Evolutionary conservation across 1,140 invertebrate genomes (phyloP).

Genomic region (Drosophila repletoides): DNA sequence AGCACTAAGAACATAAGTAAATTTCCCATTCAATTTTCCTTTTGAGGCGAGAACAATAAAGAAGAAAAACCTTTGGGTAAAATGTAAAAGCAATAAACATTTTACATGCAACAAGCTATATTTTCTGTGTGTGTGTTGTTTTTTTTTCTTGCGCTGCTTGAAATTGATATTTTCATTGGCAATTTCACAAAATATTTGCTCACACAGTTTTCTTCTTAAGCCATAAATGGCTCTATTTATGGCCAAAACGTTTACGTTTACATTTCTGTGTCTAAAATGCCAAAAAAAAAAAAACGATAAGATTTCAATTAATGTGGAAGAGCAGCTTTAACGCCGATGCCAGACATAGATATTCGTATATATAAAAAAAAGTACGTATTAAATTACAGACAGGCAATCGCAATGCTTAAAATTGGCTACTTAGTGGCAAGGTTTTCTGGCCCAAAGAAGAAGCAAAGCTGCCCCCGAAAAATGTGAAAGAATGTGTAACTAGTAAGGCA

Average conservation of each 20-base stretch:
- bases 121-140: too few species aligned
- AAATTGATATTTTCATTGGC: slow-evolving; percentile 34
- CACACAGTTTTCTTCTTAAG: slow-evolving; percentile 11
- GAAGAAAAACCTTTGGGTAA: too few species aligned
- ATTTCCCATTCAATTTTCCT: too few species aligned
- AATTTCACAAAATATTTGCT: slow-evolving; percentile 2
- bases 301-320: slow-evolving; percentile 55
- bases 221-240: slow-evolving; percentile 30
- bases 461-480: too few species aligned
- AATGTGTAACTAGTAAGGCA: too few species aligned
- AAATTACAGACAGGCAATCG: slow-evolving; percentile 25
- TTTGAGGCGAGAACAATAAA: too few species aligned
- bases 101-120: too few species aligned
- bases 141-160: background rate
- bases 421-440: slow-evolving; percentile 3
- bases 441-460: too few species aligned
- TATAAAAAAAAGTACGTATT: slow-evolving; percentile 16
- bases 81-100: too few species aligned
- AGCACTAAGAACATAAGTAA: too few species aligned
- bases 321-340: slow-evolving; percentile 23
- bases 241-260: slow-evolving; percentile 23
- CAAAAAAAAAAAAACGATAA: slow-evolving; percentile 40
- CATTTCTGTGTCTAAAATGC: slow-evolving; percentile 13
- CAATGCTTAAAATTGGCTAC: slow-evolving; percentile 18
- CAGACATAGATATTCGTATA: slow-evolving; percentile 4